phyloP scores from a whole-genome alignment of 2,797 vertebrate genomes.

The Cyprinodon diabolis region DNA sequence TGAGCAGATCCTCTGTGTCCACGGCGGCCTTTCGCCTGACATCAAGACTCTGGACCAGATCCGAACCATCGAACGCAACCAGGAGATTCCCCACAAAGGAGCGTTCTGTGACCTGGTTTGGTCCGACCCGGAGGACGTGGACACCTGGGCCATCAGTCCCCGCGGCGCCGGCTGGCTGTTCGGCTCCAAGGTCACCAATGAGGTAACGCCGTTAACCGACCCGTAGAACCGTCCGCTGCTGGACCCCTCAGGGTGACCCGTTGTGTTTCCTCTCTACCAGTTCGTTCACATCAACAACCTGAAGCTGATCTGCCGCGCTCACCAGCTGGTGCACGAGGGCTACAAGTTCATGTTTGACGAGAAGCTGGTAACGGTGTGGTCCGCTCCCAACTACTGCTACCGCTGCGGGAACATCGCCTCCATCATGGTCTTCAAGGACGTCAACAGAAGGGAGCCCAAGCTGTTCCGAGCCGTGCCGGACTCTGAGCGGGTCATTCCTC shows the following conservation, averaged over 20 bases:
- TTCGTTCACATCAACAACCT: constrained; percentile 99
- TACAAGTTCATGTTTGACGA: constrained; percentile 99
- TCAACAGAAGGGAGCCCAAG: constrained; percentile 95
- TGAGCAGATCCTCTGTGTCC: constrained; percentile 96
- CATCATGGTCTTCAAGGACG: constrained; percentile 98
- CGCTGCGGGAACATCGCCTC: constrained; percentile 98
- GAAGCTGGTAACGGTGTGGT: constrained; percentile 98
- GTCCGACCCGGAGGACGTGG: constrained; percentile 97
- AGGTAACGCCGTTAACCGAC: constrained; percentile 76
- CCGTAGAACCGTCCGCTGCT: not conserved
- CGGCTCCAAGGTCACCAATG: constrained; percentile 97
- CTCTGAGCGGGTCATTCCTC: constrained; percentile 91
- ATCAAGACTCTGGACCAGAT: constrained; percentile 99
- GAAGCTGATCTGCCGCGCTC: constrained; percentile 96
- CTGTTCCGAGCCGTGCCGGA: constrained; percentile 96
- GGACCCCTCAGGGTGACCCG: too few species aligned
- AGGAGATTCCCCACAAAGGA: constrained; percentile 98
- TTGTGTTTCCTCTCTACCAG: constrained; percentile 63
- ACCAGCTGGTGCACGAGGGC: constrained; percentile 96
- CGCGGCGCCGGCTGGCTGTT: constrained; percentile 97
- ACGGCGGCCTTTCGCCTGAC: constrained; percentile 96
- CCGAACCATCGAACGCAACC: constrained; percentile 96
- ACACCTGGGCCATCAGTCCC: constrained; percentile 98
- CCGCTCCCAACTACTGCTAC: constrained; percentile 98
- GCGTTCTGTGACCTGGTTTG: constrained; percentile 98